Evolutionary conservation across 2,797 vertebrate genomes (phyloP), one percentile per base, ranked within the genome.

Genomic region (Sciurus carolinensis): DNA sequence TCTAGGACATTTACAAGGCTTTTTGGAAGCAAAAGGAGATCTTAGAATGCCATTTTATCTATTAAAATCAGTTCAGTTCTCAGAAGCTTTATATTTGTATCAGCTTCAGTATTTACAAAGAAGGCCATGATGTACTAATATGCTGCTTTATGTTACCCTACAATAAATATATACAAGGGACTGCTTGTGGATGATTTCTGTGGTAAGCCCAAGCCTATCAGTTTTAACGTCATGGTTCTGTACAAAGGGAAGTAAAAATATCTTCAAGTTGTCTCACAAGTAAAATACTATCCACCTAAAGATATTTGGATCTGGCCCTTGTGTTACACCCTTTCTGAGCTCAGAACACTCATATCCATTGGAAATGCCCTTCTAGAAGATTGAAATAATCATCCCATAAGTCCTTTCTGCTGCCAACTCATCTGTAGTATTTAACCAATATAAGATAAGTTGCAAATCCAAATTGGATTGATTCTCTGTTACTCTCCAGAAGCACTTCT

Each of bases 371-470:
- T 89, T 62, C 59, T 1, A 83, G 26, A 83, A 9, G 11, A 81
- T n/a, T 90, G 30, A 95, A 81, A n/a, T 85, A 76, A 86, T 88
- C 30, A 89, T 67, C 13, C 13, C 42, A 92, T 92, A 42, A 79
- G 3, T 91, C 15, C n/a, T 77, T 66, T 10, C 57, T 79, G n/a
- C 22, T 59, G 44, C 26, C 33, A 82, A 47, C 79, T 69, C n/a
- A 83, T 76, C 30, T 72, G 3, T 52, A 92, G 11, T 67, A 80
- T 59, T 91, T 66, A 80, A 44, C 14, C 85, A 91, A 85, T 3
- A 47, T 90, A 17, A 18, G 36, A 79, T 9, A 88, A 89, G 8
- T 26, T 90, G 54, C 20, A 77, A 42, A 69, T 26, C 1, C 1
- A 30, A 75, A 50, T 28, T 57, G 79, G 22, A 20, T 83, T 76